phyloP scores from a whole-genome alignment of 2,113 vertebrate genomes.

The Hemicordylus capensis region DNA sequence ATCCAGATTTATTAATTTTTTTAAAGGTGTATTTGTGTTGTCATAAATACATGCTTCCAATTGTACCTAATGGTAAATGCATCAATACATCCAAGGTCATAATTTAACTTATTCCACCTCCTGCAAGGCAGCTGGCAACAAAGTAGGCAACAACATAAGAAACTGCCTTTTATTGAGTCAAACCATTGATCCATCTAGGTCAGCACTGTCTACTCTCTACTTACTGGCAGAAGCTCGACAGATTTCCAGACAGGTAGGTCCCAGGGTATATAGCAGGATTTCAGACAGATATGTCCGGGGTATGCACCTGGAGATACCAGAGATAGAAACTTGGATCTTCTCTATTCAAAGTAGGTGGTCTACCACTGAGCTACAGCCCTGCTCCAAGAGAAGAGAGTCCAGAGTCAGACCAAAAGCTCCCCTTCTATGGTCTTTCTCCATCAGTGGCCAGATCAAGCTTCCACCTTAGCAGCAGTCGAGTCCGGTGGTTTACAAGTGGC shows the following conservation, averaged over 20 bases:
- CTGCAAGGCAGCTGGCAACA: background rate
- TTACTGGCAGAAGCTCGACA: too few species aligned
- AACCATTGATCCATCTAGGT: too few species aligned
- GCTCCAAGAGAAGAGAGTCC: too few species aligned
- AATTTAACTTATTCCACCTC: background rate
- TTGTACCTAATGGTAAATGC: background rate
- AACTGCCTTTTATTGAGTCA: background rate
- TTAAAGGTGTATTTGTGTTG: background rate
- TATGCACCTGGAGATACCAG: too few species aligned
- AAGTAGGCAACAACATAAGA: background rate
- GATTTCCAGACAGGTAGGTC: too few species aligned
- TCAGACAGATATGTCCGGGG: too few species aligned
- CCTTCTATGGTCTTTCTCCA: background rate
- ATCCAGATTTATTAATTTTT: background rate
- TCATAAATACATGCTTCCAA: background rate
- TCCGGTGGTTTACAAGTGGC: too few species aligned
- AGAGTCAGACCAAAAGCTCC: background rate
- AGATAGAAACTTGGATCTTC: too few species aligned
- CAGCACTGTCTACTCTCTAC: too few species aligned
- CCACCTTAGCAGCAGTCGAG: background rate
- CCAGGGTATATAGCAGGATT: too few species aligned
- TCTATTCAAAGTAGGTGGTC: too few species aligned
- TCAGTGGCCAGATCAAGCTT: background rate
- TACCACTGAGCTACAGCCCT: too few species aligned
- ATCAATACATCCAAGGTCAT: background rate